Evolutionary conservation across 2,888 invertebrate genomes (phyloP).

Genomic region (Petrophora chlorosata): DNA sequence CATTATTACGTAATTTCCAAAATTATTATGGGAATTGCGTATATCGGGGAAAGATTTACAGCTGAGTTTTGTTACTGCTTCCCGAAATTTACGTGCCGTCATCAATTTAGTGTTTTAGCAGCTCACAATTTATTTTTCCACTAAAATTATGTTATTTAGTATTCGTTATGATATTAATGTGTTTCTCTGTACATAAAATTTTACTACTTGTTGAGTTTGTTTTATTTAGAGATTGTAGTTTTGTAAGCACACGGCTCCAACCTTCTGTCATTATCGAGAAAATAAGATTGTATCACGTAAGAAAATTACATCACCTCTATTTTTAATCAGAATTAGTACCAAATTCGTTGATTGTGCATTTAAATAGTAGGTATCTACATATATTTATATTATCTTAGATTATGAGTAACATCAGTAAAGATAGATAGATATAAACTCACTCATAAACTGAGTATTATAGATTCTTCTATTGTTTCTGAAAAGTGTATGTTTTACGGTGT

Average conservation of each 20-base stretch:
- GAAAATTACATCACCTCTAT: conserved; percentile 9
- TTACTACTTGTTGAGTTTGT: conserved; percentile 21
- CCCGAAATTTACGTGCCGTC: conserved; percentile 29
- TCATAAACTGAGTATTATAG: too few species aligned
- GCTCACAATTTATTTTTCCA: conserved; percentile 34
- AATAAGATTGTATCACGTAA: conserved; percentile 6
- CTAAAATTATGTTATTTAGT: conserved; percentile 31
- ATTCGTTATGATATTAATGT: conserved; percentile 29
- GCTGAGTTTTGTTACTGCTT: conserved; percentile 33
- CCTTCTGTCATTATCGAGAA: conserved; percentile 6
- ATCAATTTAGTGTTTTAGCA: conserved; percentile 37
- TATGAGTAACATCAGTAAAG: too few species aligned
- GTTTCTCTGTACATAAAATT: conserved; percentile 23
- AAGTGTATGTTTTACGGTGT: too few species aligned
- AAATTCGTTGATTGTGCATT: too few species aligned
- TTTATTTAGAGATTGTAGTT: conserved; percentile 24
- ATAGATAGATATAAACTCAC: too few species aligned
- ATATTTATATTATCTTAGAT: too few species aligned
- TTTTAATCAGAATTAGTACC: too few species aligned
- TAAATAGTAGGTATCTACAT: too few species aligned
- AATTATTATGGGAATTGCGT: conserved; percentile 35
- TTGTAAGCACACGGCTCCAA: conserved; percentile 18
- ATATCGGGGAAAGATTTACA: conserved; percentile 39
- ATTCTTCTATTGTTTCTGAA: too few species aligned
- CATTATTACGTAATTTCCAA: conserved; percentile 32